phyloP scores from a whole-genome alignment of 2,797 vertebrate genomes.

The Orestias chungarensis region DNA sequence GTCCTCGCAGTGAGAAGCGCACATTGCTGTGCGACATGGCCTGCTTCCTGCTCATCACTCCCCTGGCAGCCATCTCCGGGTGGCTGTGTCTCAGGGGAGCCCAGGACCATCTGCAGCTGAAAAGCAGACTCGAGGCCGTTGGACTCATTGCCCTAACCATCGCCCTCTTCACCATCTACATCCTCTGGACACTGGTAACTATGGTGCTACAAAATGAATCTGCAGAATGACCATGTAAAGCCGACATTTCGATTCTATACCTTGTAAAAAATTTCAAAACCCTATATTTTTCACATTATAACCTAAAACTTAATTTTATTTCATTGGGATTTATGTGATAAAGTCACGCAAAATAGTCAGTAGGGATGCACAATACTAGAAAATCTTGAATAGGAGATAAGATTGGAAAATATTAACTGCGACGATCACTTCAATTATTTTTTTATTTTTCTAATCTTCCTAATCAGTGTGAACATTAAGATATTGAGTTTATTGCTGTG shows the following conservation, averaged over 20 bases:
- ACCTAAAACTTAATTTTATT: background rate
- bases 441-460: too few relatives aligned
- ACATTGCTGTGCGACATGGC: conserved; percentile 98
- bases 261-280: background rate
- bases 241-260: background rate
- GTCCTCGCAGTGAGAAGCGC: conserved; percentile 94
- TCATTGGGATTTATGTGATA: background rate
- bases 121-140: conserved; percentile 93
- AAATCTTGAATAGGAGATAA: too few relatives aligned
- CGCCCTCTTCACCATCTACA: conserved; percentile 80
- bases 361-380: too few relatives aligned
- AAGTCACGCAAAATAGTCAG: background rate
- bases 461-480: too few relatives aligned
- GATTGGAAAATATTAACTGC: too few relatives aligned
- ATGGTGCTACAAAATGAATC: background rate
- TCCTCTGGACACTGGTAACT: conserved; percentile 92
- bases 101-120: conserved; percentile 95
- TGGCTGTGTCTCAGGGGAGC: conserved; percentile 97
- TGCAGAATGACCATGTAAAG: background rate
- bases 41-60: conserved; percentile 97
- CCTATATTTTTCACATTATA: background rate
- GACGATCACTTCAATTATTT: too few relatives aligned
- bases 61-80: conserved; percentile 93
- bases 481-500: too few relatives aligned
- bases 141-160: conserved; percentile 82